Evolutionary conservation across 2,888 invertebrate species (phyloP).

Genomic region (Syritta pipiens): DNA sequence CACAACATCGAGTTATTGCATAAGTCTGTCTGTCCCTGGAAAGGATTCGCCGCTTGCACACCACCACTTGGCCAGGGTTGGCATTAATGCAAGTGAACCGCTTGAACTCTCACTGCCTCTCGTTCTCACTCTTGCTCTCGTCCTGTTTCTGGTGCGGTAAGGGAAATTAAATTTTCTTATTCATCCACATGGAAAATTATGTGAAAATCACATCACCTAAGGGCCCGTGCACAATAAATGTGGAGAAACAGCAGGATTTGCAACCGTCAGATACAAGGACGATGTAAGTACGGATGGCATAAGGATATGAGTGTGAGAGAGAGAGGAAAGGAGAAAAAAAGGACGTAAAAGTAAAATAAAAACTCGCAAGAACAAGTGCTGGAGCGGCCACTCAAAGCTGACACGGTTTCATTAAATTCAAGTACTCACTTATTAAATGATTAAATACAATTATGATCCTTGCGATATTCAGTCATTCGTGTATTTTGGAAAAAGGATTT

Average conservation of each 20-base stretch:
- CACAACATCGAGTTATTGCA: constrained; percentile 25
- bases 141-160: constrained; percentile 13
- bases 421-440: constrained; percentile 61
- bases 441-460: constrained; percentile 57
- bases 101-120: no score
- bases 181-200: constrained; percentile 65
- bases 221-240: constrained; percentile 50
- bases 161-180: constrained; percentile 62
- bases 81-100: background rate
- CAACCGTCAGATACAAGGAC: background rate
- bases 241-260: constrained; percentile 13
- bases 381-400: constrained; percentile 50
- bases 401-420: constrained; percentile 65
- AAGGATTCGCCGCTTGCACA: background rate
- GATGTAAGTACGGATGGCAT: background rate
- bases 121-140: no score
- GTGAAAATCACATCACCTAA: constrained; percentile 63
- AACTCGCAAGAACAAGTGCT: constrained; percentile 23
- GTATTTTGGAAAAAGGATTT: constrained; percentile 31
- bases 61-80: background rate
- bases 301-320: background rate
- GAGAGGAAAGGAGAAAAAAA: no score
- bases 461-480: constrained; percentile 48
- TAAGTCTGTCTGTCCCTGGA: background rate
- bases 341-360: constrained; percentile 1